Conservation (phyloP, 2,797 vertebrate genomes). For the Eulemur albifrons region DNA sequence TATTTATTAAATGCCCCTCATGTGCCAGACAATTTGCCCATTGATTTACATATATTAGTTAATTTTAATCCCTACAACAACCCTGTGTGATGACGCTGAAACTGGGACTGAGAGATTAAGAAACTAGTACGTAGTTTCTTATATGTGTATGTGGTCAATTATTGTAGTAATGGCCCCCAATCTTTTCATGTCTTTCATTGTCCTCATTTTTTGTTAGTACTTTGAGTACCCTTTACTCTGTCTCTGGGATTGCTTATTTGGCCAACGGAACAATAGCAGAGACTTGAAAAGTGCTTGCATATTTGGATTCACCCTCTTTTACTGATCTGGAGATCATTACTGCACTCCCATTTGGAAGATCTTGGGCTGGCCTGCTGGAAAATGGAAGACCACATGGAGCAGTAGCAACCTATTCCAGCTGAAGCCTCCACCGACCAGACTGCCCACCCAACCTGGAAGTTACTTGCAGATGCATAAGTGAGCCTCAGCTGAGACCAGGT, state of each 20-base stretch:
- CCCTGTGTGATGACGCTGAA: conserved; percentile 10
- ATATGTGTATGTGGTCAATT: neutral
- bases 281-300: neutral
- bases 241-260: neutral
- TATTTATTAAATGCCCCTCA: neutral
- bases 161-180: neutral
- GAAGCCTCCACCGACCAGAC: neutral
- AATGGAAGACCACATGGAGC: neutral
- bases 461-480: neutral
- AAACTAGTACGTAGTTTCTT: neutral
- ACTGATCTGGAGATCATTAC: neutral
- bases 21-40: neutral
- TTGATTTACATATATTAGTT: neutral
- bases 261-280: neutral
- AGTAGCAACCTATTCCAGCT: neutral
- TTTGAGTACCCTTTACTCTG: neutral
- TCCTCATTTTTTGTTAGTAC: neutral
- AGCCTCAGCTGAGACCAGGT: neutral
- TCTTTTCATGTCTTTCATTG: neutral
- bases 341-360: neutral
- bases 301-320: neutral
- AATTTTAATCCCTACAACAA: neutral
- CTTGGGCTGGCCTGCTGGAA: neutral
- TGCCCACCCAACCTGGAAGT: neutral
- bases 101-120: neutral